Evolutionary conservation across 2,797 vertebrate genomes (phyloP).

Genomic region (Anas georgica): DNA sequence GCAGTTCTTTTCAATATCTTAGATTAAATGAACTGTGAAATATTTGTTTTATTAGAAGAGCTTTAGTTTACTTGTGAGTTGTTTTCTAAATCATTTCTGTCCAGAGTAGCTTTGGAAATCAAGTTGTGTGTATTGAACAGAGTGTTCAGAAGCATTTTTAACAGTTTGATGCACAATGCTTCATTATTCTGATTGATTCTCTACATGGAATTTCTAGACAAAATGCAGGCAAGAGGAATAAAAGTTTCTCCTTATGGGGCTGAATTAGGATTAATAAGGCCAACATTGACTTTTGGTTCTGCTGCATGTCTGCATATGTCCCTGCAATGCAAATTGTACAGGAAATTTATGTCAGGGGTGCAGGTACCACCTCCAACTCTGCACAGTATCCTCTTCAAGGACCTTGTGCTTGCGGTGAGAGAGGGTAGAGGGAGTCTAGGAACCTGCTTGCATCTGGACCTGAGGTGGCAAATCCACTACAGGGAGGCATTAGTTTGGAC

Average conservation of each 20-base stretch:
- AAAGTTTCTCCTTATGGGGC: background rate
- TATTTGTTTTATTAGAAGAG: constrained; percentile 80
- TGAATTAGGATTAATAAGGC: background rate
- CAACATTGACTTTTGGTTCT: rapidly evolving
- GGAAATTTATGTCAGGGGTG: background rate
- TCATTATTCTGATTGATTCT: background rate
- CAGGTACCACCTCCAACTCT: background rate
- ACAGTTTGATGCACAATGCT: constrained; percentile 30
- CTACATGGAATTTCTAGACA: background rate
- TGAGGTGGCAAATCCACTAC: background rate
- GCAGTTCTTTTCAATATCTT: constrained; percentile 80
- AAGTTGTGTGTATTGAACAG: background rate
- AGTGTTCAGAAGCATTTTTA: constrained; percentile 43
- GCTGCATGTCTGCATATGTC: background rate
- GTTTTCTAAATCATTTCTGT: constrained; percentile 66
- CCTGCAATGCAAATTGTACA: background rate
- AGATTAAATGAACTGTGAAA: constrained; percentile 81
- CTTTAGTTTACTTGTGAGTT: constrained; percentile 75
- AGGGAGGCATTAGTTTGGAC: background rate
- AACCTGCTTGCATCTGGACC: background rate
- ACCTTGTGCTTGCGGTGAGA: background rate
- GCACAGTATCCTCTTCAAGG: background rate
- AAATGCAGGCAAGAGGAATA: background rate
- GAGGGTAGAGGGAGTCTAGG: too few species aligned
- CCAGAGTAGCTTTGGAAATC: constrained; percentile 52